Base-by-base conservation (phyloP, 2,113 vertebrate species). In the Garra rufa region DNA sequence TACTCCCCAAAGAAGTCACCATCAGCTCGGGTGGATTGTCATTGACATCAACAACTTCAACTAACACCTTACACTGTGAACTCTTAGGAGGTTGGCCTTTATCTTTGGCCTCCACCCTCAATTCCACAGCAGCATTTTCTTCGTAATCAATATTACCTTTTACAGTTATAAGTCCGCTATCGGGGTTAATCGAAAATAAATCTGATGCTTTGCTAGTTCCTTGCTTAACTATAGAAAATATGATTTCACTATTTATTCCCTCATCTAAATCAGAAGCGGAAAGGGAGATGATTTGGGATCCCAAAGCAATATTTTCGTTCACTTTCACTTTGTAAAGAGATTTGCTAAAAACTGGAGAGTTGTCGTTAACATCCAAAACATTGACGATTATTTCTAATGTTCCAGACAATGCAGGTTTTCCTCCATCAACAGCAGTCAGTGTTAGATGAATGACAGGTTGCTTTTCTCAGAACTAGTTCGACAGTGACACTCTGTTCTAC, bases 381-480 rank as follows among this genome's bases (percentile, higher is more conserved):
- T 76, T 87, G 0, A 94, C 85, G 17, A 81, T 61, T 13, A 94
- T 88, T 1, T 88, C 67, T 50, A 88, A 83, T 46, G 89, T 91
- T 55, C 92, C 92, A 10, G 92, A 92, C 76, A 86, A 89, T 0
- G 86, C 81, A 11, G 92, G 92, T 46, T 85, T 91, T 5, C 92
- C 92, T 41, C 92, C 92, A 67, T 94, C 93, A 8, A 91, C 5
- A 24, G 92, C 92, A 17, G 88, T 93, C 24, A 94, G 61, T 1
- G 82, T 79, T 9, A 93, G 70, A 52, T 52, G 70, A 8, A 93
- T 83, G 3, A 85, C 24, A n/a, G 92, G 0, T 69, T 93, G 87
- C 9, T 89, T 92, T 77, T 94, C 93, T 59, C 93, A 94, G 86
- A 4, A 93, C 85, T 3, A 96, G 83, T 65, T 96, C 95, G 38